Base-by-base conservation (phyloP, 1,140 invertebrate species). In the Matsumurasca onukii region DNA sequence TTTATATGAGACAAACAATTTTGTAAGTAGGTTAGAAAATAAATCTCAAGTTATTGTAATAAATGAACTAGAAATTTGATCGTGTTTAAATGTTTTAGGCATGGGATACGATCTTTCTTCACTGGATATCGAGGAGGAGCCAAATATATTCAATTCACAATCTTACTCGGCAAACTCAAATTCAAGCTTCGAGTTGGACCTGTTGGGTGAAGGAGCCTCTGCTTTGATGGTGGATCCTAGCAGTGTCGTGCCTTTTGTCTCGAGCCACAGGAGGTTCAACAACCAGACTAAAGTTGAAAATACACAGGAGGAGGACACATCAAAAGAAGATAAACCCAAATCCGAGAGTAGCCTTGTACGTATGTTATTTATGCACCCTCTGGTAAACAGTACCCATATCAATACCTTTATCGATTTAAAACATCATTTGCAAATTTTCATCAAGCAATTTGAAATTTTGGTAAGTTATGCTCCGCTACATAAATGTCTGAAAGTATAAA, bases 171-270 rank as follows among this genome's bases (percentile, higher is more conserved):
- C 78, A 65, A 80, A 80, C 80, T 81, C 71, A 30, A 72, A 73
- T 71, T 76, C 72, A 48, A 74, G 34, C 76, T 87, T 87, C 73
- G 89, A 88, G 73, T 79, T 89, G 68, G 91, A 92, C 76, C 84
- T 91, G 70, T 88, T 84, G 74, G 87, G 88, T 0, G 86, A 87
- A 27, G 88, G 91, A 71, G 86, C 86, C 0, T 86, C 89, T 1
- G 86, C 88, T 22, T 82, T 88, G 45, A 90, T 90, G 85, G 90
- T 93, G 1, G 91, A 92, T 79, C 91, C 91, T 0, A 91, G 90
- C 73, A 89, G 89, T 29, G 84, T 86, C 51, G 86, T 88, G 76
- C 85, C 86, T 0, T 82, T 85, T 82, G 71, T 71, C 17, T 70
- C 75, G 22, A 59, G 48, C 27, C 24, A 73, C 73, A 63, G 65